Percentiles rank a stretch among this genome's conserved stretches.
Conservation (phyloP, 2,888 invertebrate species). For the Formica aserva region DNA sequence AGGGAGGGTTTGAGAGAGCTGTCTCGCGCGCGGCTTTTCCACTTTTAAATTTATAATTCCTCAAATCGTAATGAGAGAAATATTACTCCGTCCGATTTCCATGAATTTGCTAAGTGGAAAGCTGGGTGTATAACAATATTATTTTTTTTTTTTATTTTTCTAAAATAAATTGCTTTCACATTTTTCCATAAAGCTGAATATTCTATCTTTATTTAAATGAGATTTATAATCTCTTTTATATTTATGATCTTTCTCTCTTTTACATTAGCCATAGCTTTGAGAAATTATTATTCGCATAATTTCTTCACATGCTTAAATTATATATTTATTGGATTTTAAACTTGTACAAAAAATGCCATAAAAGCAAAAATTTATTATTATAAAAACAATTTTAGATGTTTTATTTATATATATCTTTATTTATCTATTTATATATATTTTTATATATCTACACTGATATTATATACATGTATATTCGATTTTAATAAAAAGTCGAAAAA, state of each 20-base stretch:
- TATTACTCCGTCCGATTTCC: conserved; percentile 2
- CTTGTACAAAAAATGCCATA: not conserved
- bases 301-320: conserved; percentile 9
- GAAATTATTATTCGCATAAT: conserved; percentile 37
- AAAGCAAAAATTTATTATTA: conserved; percentile 15
- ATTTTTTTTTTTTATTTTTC: conserved; percentile 41
- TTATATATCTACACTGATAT: not conserved
- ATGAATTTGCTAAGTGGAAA: conserved; percentile 16
- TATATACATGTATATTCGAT: not conserved
- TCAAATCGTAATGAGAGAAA: conserved; percentile 20
- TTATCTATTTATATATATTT: not conserved
- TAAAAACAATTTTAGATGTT: not conserved
- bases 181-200: conserved; percentile 29
- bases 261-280: not conserved
- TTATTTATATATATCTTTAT: not conserved
- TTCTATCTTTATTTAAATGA: conserved; percentile 20
- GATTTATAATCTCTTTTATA: conserved; percentile 39
- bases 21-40: not conserved
- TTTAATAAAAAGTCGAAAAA: not conserved
- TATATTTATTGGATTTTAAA: not conserved
- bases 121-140: not conserved
- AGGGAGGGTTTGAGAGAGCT: not conserved
- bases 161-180: conserved; percentile 37
- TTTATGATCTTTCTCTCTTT: conserved; percentile 12
- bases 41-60: conserved; percentile 18